phyloP scores from a whole-genome alignment of 2,888 invertebrate genomes.

The Anorthoa munda region DNA sequence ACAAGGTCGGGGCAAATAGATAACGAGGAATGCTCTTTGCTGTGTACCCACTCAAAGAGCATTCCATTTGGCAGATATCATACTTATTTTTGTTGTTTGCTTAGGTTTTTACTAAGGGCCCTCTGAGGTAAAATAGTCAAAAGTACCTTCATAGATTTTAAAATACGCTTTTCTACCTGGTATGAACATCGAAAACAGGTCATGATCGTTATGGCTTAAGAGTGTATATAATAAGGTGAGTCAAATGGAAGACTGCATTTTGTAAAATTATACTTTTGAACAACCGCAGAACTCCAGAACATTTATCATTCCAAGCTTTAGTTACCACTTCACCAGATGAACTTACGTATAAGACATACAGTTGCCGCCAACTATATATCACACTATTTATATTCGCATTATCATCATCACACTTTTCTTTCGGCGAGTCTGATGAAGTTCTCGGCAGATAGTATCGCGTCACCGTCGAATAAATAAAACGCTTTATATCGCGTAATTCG shows the following conservation, averaged over 20 bases:
- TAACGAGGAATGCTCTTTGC: conserved; percentile 64
- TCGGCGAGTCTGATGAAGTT: conserved; percentile 48
- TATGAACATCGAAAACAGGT: neutral
- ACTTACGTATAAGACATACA: neutral
- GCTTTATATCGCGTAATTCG: conserved; percentile 66
- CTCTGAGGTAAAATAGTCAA: conserved; percentile 15
- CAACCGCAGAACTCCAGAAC: no score
- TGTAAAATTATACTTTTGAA: neutral
- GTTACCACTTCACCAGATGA: neutral
- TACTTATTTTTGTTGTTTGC: conserved; percentile 63
- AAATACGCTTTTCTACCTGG: neutral
- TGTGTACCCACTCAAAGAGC: conserved; percentile 63
- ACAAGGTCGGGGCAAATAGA: conserved; percentile 79
- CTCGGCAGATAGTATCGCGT: conserved; percentile 56
- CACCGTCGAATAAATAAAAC: conserved; percentile 57
- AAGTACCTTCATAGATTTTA: conserved; percentile 6
- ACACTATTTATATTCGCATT: conserved; percentile 21
- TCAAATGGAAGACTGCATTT: neutral
- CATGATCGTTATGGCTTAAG: neutral
- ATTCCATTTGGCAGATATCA: conserved; percentile 68
- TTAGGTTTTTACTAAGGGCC: conserved; percentile 50
- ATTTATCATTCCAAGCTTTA: neutral
- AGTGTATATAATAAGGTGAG: neutral
- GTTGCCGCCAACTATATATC: neutral
- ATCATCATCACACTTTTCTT: conserved; percentile 43